Percentiles rank a stretch among this genome's conserved stretches.
Conservation (phyloP, 2,797 vertebrate species). For the Microtus agrestis region DNA sequence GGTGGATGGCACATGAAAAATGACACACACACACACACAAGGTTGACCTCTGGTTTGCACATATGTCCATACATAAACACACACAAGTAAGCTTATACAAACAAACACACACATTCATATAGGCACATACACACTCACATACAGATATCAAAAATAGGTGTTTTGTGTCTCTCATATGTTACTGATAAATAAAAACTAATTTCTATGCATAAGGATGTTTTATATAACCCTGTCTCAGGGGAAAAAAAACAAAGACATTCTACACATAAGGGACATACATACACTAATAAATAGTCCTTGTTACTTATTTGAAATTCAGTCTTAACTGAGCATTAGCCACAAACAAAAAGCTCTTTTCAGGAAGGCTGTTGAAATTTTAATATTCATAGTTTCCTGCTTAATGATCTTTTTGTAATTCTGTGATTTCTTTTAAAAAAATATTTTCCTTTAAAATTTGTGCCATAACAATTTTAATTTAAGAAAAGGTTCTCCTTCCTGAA, state of each 20-base stretch:
- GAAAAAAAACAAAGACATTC: background rate
- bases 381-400: background rate
- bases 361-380: constrained; percentile 21
- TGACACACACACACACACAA: no score
- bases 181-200: background rate
- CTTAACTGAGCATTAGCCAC: background rate
- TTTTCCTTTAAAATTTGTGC: background rate
- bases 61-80: background rate
- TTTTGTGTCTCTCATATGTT: background rate
- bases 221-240: background rate
- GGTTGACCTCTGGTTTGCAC: background rate
- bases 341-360: background rate
- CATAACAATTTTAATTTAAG: background rate
- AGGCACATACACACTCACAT: background rate
- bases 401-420: background rate
- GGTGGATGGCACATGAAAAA: background rate
- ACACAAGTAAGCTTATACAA: background rate
- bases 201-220: background rate
- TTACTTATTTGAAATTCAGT: constrained; percentile 20
- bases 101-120: background rate
- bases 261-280: background rate
- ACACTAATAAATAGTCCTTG: background rate
- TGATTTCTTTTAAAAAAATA: background rate
- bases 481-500: background rate
- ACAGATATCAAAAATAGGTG: background rate